A percentile compares a stretch with the other conserved stretches of the same genome.
These are phyloP conservation scores for Cyprinodon diabolis DNA, from an alignment of 2,797 vertebrate genomes.

Conservation along the genomic window DNA sequence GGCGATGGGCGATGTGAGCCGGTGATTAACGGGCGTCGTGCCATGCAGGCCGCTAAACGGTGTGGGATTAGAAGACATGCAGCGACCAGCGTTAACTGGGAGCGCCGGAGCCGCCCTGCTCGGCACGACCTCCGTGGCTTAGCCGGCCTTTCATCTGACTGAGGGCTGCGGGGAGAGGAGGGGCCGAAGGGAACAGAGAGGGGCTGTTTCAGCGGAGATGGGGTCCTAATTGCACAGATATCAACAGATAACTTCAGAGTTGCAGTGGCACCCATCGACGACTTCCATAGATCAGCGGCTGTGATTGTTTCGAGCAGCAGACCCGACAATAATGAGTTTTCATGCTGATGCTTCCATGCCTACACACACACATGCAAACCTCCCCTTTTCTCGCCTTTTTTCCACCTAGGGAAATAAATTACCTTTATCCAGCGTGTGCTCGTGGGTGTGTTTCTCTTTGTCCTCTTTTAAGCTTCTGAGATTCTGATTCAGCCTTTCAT, in stretches of 20 bases:
- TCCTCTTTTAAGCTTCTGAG: conserved; percentile 72
- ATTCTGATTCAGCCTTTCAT: conserved; percentile 78
- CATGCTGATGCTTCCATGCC: conserved; percentile 49
- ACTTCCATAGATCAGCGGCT: conserved; percentile 50
- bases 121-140: conserved; percentile 73
- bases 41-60: conserved; percentile 74
- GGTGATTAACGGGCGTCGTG: conserved; percentile 78
- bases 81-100: conserved; percentile 62
- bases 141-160: conserved; percentile 79
- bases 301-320: conserved; percentile 66
- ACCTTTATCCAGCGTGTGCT: conserved; percentile 70
- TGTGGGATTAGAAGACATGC: conserved; percentile 80
- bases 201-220: conserved; percentile 48
- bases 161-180: conserved; percentile 56
- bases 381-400: conserved; percentile 61
- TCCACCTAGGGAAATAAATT: conserved; percentile 76
- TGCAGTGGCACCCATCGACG: conserved; percentile 61
- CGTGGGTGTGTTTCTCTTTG: conserved; percentile 47
- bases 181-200: conserved; percentile 15
- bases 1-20: conserved; percentile 75
- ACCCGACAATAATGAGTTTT: conserved; percentile 77
- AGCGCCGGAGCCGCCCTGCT: conserved; percentile 61
- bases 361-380: conserved; percentile 58
- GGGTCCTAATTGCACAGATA: conserved; percentile 79
- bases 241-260: conserved; percentile 75